Base-by-base conservation (phyloP, 2,113 vertebrate genomes). In the Smithornis capensis region DNA sequence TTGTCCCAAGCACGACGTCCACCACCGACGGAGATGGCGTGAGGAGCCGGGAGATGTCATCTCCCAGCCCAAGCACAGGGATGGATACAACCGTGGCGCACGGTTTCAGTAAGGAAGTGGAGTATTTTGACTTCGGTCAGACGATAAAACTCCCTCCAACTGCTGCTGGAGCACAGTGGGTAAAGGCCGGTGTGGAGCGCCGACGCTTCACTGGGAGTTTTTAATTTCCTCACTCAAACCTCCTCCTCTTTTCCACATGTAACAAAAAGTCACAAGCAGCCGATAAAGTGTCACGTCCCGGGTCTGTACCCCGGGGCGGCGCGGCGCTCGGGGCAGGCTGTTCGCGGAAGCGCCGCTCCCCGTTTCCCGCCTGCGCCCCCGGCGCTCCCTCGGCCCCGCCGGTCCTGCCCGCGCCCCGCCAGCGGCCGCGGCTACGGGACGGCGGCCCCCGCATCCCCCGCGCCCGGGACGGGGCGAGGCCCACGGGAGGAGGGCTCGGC, bases 381-480 rank as follows among this genome's bases (percentile, higher is more conserved):
- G 13, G 33, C 60, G 19, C 9, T 31, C 22, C 8, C 38, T 16
- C 65, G 24, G 19, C 9, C 4, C 67, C 10, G 17, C 22, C 64
- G 9, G 69, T 28, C 33, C 62, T 25, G 42, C 47, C 57, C 31
- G 19, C 29, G 16, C 42, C 57, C 19, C 45, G 56, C 33, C 29
- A 24, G 22, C 44, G 38, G 52, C 69, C 69, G 50, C 23, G n/a
- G 23, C n/a, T 21, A 6, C 42, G 37, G 70, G 15, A 40, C 73
- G 8, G 21, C 33, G 4, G 75, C 42, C 33, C 29, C 55, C 62
- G 29, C 63, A 68, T n/a, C 70, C 69, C 67, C 82, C 19, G n/a
- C 28, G 47, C 28, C 75, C 27, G 77, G 85, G 88, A 95, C 64
- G 90, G 92, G 70, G 83, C 83, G 91, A 96, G 67, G 82, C 87